These are phyloP conservation scores for Hypena proboscidalis DNA, from an alignment of 2,888 invertebrate species.

Conservation along the genomic window DNA sequence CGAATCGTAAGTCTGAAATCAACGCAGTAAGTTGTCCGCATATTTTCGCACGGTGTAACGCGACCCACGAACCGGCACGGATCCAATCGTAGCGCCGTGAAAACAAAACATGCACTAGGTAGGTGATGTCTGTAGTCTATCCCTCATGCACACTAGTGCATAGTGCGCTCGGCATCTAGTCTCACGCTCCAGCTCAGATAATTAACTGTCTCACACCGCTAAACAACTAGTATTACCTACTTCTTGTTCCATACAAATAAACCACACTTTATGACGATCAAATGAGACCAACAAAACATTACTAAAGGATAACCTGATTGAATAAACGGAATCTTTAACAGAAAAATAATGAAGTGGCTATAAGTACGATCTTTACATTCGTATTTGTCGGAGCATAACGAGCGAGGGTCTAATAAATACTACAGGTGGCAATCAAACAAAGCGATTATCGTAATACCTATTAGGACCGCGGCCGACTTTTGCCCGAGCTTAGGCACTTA, in stretches of 20 bases:
- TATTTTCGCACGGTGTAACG: slow-evolving; percentile 77
- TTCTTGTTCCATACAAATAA: background rate
- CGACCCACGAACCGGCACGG: slow-evolving; percentile 56
- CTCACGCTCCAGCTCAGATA: slow-evolving; percentile 58
- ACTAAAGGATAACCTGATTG: slow-evolving; percentile 1
- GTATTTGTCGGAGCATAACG: slow-evolving; percentile 38
- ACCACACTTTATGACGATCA: slow-evolving; percentile 2
- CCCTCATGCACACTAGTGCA: slow-evolving; percentile 26
- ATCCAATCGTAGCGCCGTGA: slow-evolving; percentile 39
- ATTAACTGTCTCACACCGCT: slow-evolving; percentile 28
- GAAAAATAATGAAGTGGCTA: slow-evolving; percentile 13
- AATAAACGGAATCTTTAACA: slow-evolving; percentile 11
- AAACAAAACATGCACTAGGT: slow-evolving; percentile 42
- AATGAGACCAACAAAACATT: background rate
- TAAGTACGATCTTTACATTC: slow-evolving; percentile 21
- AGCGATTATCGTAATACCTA: slow-evolving; percentile 20
- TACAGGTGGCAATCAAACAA: slow-evolving; percentile 27
- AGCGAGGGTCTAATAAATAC: slow-evolving; percentile 37
- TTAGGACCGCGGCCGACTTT: slow-evolving; percentile 9
- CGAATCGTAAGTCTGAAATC: too few species aligned
- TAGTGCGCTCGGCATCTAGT: slow-evolving; percentile 45
- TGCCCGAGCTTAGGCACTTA: slow-evolving; percentile 2
- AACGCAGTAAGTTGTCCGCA: slow-evolving; percentile 51
- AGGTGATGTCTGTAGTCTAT: too few species aligned
- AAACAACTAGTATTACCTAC: background rate